phyloP scores from a whole-genome alignment of 53 echinoderm and acorn worm species.

The Holothuria leucospilota region DNA sequence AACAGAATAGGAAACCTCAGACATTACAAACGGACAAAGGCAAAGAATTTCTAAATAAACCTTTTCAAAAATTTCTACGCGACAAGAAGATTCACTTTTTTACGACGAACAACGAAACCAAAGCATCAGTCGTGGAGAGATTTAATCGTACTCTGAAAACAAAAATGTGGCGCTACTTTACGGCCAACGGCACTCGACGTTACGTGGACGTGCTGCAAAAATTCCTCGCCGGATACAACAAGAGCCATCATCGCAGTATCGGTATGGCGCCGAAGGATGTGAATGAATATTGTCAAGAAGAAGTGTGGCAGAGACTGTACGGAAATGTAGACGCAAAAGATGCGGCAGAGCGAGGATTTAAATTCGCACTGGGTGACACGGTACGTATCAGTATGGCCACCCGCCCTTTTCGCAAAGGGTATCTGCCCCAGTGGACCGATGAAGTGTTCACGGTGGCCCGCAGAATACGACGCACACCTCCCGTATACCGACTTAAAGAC shows the following conservation, averaged over 20 bases:
- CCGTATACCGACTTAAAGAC: conserved; percentile 45
- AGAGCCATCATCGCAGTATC: conserved; percentile 39
- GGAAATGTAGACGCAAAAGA: background rate
- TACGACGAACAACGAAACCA: conserved; percentile 63
- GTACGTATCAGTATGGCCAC: conserved; percentile 31
- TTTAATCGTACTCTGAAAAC: conserved; percentile 55
- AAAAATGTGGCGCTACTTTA: conserved; percentile 54
- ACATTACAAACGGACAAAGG: conserved; percentile 37
- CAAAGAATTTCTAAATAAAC: conserved; percentile 31
- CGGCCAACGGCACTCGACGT: conserved; percentile 40
- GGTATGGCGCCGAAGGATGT: conserved; percentile 28
- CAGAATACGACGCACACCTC: background rate
- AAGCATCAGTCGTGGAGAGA: conserved; percentile 55
- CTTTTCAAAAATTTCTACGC: conserved; percentile 19
- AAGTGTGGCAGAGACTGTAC: conserved; percentile 47
- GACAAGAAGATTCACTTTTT: conserved; percentile 47
- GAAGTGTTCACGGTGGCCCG: conserved; percentile 46
- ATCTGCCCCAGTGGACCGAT: conserved; percentile 54
- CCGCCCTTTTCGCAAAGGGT: conserved; percentile 52
- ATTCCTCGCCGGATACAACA: conserved; percentile 21
- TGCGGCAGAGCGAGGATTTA: background rate
- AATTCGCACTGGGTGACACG: background rate
- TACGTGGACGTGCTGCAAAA: conserved; percentile 14
- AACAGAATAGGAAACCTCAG: background rate
- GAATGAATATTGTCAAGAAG: conserved; percentile 13